These are phyloP conservation scores for Himalopsyche japonica DNA, from an alignment of 2,888 invertebrate genomes.

Conservation along the genomic window DNA sequence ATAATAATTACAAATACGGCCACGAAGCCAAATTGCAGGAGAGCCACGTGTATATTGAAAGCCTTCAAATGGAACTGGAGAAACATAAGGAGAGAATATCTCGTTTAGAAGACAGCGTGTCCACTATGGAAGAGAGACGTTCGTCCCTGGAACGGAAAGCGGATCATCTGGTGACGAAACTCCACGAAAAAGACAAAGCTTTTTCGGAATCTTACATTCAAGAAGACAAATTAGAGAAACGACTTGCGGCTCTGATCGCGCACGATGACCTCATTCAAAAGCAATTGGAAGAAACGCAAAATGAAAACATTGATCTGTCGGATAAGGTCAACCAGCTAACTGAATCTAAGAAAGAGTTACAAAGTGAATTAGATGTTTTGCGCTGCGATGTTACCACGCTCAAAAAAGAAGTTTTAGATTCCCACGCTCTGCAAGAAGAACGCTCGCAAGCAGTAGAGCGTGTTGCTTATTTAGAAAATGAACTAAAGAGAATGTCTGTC, in stretches of 20 bases:
- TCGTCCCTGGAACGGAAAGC: conserved; percentile 64
- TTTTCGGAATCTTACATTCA: conserved; percentile 63
- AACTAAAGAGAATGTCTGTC: conserved; percentile 49
- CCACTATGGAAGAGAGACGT: conserved; percentile 63
- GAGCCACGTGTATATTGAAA: conserved; percentile 73
- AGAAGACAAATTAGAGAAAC: conserved; percentile 66
- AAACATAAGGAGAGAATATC: conserved; percentile 67
- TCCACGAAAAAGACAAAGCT: conserved; percentile 62
- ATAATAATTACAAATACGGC: conserved; percentile 53
- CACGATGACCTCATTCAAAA: conserved; percentile 67
- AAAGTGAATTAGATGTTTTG: conserved; percentile 52
- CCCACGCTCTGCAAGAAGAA: conserved; percentile 42
- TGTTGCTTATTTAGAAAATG: conserved; percentile 53
- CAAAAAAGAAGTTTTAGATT: conserved; percentile 50
- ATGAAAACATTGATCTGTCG: conserved; percentile 60
- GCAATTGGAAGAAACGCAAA: conserved; percentile 62
- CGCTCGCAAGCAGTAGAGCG: conserved; percentile 48
- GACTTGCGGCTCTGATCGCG: conserved; percentile 64
- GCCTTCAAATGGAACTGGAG: conserved; percentile 67
- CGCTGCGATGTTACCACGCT: conserved; percentile 51
- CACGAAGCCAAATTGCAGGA: conserved; percentile 74
- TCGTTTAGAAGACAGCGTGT: conserved; percentile 69
- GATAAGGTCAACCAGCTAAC: conserved; percentile 58
- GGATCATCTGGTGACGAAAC: conserved; percentile 63
- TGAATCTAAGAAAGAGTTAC: conserved; percentile 58